A percentile compares a stretch with the other conserved stretches of the same genome.
phyloP scores from a whole-genome alignment of 64 coral and sea anemone genomes.

The Trachythela sp. region DNA sequence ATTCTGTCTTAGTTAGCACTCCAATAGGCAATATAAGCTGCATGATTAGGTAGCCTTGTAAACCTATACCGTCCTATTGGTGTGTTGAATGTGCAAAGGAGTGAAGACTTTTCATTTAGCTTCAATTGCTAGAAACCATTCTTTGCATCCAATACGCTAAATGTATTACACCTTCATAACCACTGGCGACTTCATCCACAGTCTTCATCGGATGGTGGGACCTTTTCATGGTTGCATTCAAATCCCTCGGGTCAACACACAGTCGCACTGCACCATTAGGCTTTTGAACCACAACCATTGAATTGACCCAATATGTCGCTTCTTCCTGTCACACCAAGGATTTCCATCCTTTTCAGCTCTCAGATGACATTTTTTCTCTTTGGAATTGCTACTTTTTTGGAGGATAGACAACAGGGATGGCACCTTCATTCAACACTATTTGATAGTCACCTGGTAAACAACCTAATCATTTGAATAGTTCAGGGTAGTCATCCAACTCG shows the following conservation, averaged over 20 bases:
- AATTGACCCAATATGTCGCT: constrained; percentile 42
- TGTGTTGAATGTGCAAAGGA: background rate
- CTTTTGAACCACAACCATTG: background rate
- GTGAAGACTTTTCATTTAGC: constrained; percentile 21
- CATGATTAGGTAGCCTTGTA: background rate
- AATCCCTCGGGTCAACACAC: background rate
- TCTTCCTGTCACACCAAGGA: constrained; percentile 8
- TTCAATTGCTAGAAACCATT: constrained; percentile 30
- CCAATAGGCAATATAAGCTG: too few species aligned
- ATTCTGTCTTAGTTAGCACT: too few species aligned
- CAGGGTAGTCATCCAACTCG: background rate
- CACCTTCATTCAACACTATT: background rate
- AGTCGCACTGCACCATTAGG: background rate
- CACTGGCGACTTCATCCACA: constrained; percentile 23
- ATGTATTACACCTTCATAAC: background rate
- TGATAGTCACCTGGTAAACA: background rate
- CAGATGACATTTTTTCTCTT: constrained; percentile 22
- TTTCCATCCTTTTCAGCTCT: constrained; percentile 37
- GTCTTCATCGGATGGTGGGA: background rate
- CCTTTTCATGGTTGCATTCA: background rate
- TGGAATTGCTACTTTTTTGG: constrained; percentile 17
- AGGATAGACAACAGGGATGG: background rate
- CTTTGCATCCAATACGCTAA: constrained; percentile 25
- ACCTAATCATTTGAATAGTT: background rate
- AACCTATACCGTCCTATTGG: background rate